phyloP scores from a whole-genome alignment of 2,888 invertebrate genomes.

The Thymelicus sylvestris region DNA sequence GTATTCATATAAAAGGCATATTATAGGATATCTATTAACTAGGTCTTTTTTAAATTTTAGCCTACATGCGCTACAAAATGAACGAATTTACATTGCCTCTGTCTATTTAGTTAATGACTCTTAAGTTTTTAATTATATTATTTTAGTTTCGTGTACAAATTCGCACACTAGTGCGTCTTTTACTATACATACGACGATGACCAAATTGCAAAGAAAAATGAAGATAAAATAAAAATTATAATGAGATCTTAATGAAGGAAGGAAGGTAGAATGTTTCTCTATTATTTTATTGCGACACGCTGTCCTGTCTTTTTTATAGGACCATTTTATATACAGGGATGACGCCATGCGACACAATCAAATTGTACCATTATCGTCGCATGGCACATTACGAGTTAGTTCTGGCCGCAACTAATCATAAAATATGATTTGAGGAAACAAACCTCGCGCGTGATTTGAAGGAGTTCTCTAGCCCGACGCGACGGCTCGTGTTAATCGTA shows the following conservation, averaged over 20 bases:
- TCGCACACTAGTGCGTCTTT: too few species aligned
- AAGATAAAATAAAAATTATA: neutral
- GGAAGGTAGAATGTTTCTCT: neutral
- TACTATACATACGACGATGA: too few species aligned
- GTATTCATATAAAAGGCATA: too few species aligned
- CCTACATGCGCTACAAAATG: too few species aligned
- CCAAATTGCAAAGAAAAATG: too few species aligned
- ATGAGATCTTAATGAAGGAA: neutral
- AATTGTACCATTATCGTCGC: neutral
- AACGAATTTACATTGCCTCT: too few species aligned
- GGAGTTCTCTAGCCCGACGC: neutral
- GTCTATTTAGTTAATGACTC: too few species aligned
- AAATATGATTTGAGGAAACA: conserved; percentile 3
- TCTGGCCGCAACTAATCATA: neutral
- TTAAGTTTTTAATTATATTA: too few species aligned
- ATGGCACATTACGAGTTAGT: neutral
- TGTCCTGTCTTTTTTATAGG: neutral
- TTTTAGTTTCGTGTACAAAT: too few species aligned
- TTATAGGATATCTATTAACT: too few species aligned
- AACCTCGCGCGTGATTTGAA: neutral
- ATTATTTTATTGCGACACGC: neutral
- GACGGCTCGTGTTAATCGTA: neutral
- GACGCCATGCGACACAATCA: neutral
- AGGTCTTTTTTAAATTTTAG: too few species aligned
- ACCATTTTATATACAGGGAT: neutral